Evolutionary conservation across 2,888 invertebrate genomes (phyloP).

Genomic region (Galerucella calmariensis): DNA sequence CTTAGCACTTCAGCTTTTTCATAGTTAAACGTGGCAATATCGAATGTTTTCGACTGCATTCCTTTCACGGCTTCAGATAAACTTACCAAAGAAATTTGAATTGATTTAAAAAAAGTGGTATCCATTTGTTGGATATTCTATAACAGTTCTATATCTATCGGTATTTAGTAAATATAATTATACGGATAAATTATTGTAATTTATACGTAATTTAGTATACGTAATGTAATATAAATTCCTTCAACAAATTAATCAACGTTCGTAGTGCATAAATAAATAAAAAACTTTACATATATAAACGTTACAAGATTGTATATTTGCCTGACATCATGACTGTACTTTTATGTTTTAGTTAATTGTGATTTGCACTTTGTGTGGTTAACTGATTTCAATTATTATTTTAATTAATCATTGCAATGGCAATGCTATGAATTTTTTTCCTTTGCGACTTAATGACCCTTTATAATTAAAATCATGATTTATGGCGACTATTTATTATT

Average conservation of each 20-base stretch:
- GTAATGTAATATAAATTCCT: not conserved
- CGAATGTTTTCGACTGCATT: no score
- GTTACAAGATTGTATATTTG: not conserved
- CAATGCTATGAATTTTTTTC: not conserved
- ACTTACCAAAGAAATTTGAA: no score
- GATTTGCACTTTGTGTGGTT: not conserved
- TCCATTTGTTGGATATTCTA: no score
- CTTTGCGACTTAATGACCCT: not conserved
- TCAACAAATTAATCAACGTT: not conserved
- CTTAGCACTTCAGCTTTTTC: no score
- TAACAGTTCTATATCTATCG: no score
- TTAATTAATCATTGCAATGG: not conserved
- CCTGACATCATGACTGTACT: not conserved
- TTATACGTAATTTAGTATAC: no score
- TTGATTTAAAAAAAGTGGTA: no score
- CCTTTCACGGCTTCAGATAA: no score
- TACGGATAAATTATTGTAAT: no score
- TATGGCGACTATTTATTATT: not conserved
- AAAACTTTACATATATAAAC: not conserved
- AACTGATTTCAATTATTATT: not conserved
- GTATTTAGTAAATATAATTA: no score
- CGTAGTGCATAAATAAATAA: not conserved
- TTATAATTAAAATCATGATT: not conserved
- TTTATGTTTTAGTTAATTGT: slow-evolving; percentile 1
- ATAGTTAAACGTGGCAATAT: no score